Evolutionary conservation across 2,113 vertebrate genomes (phyloP).

Genomic region (Emydocephalus ijimae): DNA sequence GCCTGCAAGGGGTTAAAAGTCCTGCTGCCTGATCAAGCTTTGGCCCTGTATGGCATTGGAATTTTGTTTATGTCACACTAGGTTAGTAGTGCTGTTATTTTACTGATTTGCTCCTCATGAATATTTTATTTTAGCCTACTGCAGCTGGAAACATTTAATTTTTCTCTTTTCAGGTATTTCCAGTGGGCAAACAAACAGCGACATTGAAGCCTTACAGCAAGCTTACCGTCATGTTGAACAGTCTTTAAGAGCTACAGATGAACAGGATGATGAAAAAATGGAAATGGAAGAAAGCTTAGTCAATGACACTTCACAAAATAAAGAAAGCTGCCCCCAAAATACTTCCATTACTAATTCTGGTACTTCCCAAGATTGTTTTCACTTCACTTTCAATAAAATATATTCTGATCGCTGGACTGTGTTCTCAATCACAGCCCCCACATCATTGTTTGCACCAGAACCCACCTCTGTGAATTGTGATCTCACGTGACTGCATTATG

Average conservation of each 20-base stretch:
- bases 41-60: neutral
- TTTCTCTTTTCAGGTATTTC: conserved; percentile 59
- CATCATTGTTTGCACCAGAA: neutral
- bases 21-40: neutral
- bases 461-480: neutral
- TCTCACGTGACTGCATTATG: neutral
- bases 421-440: neutral
- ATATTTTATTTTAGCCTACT: neutral
- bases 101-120: neutral
- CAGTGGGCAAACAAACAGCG: conserved; percentile 75
- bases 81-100: neutral
- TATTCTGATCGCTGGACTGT: neutral
- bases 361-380: neutral
- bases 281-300: conserved; percentile 25
- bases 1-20: neutral
- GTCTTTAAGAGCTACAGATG: conserved; percentile 68
- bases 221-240: conserved; percentile 78
- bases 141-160: neutral
- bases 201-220: conserved; percentile 82
- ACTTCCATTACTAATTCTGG: conserved; percentile 65
- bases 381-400: neutral
- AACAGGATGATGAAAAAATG: conserved; percentile 32
- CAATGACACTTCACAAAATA: conserved; percentile 50
- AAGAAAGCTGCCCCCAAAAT: conserved; percentile 54
- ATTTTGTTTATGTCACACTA: neutral